Evolutionary conservation across 2,797 vertebrate genomes (phyloP).

Genomic region (Ptychadena robeensis): DNA sequence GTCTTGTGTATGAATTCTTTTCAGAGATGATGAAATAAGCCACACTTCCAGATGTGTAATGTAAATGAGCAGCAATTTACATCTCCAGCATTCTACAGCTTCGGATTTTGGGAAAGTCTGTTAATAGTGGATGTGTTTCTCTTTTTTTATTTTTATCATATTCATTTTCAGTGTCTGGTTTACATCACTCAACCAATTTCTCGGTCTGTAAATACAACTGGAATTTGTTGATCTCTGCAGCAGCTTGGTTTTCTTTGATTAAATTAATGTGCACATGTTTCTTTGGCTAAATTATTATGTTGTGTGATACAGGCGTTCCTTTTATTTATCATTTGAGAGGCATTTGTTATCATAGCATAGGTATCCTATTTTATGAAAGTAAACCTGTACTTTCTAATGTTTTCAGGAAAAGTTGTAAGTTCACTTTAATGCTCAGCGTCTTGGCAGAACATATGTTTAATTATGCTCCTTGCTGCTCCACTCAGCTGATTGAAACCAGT

Average conservation of each 20-base stretch:
- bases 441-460: too few species aligned
- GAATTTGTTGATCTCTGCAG: slow-evolving; percentile 34
- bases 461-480: too few species aligned
- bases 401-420: too few species aligned
- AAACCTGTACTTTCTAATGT: too few species aligned
- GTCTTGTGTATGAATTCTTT: background rate
- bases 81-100: slow-evolving; percentile 14
- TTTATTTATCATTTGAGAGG: background rate
- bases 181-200: slow-evolving; percentile 55
- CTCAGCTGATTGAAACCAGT: too few species aligned
- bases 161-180: slow-evolving; percentile 52
- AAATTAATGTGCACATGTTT: slow-evolving; percentile 50
- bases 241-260: slow-evolving; percentile 39
- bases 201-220: slow-evolving; percentile 52
- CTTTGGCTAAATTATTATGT: slow-evolving; percentile 40
- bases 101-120: slow-evolving; percentile 23
- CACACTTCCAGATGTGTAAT: slow-evolving; percentile 50
- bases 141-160: slow-evolving; percentile 24
- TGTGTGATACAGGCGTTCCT: slow-evolving; percentile 34
- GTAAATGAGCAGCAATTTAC: slow-evolving; percentile 51
- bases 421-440: too few species aligned
- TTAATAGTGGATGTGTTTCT: slow-evolving; percentile 12
- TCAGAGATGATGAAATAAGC: slow-evolving; percentile 30
- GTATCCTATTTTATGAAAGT: background rate
- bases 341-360: background rate